phyloP scores from a whole-genome alignment of 37 sponge, comb jelly and placozoan species.

The Bolinopsis microptera region DNA sequence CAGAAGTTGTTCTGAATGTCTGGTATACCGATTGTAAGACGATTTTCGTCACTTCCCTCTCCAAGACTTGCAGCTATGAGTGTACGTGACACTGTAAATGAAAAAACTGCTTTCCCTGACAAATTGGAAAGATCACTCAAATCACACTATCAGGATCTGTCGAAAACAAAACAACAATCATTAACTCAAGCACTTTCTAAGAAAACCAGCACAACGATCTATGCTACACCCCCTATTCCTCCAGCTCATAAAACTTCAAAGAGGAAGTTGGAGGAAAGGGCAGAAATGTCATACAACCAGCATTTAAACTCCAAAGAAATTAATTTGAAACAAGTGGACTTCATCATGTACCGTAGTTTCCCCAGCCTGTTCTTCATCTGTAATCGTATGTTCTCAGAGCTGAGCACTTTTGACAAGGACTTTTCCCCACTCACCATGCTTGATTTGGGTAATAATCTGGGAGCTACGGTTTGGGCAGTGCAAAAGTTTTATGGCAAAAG shows the following conservation, averaged over 20 bases:
- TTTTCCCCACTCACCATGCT: conserved; percentile 15
- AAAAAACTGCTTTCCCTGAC: background rate
- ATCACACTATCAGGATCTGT: conserved; percentile 1
- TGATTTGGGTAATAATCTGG: conserved; percentile 44
- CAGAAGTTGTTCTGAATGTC: no score
- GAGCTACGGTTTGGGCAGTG: conserved; percentile 34
- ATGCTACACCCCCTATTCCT: background rate
- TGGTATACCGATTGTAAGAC: background rate
- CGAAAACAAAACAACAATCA: background rate
- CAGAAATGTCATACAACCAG: background rate
- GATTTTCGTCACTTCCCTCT: background rate
- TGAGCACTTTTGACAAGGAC: background rate
- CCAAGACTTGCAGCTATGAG: background rate
- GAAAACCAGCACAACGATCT: background rate
- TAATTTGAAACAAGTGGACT: background rate
- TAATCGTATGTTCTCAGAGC: background rate
- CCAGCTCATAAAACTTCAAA: background rate
- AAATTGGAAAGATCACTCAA: background rate
- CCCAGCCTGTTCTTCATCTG: background rate
- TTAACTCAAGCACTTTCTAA: background rate
- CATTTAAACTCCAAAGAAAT: background rate
- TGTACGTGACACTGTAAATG: background rate
- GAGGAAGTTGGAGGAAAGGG: background rate
- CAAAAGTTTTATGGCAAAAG: background rate
- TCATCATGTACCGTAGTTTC: conserved; percentile 28